Conservation (phyloP, 1,140 invertebrate genomes). For the Globodera rostochiensis region DNA sequence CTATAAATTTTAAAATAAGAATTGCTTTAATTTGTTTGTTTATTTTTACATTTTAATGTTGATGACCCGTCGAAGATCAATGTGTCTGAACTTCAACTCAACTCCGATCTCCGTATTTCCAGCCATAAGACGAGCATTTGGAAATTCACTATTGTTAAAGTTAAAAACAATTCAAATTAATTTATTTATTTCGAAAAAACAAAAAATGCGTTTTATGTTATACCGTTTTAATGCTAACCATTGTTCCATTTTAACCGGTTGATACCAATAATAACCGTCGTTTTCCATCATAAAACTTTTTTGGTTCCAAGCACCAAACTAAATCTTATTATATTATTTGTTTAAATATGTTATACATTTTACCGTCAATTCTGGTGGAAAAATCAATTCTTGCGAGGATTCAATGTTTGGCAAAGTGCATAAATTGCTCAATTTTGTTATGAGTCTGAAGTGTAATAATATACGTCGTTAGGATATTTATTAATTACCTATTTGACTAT, state of each 20-base stretch:
- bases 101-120: constrained; percentile 92
- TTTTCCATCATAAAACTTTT: constrained; percentile 75
- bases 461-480: constrained; percentile 21
- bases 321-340: constrained; percentile 35
- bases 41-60: constrained; percentile 71
- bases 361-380: constrained; percentile 84
- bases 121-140: constrained; percentile 82
- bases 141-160: constrained; percentile 67
- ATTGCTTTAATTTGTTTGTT: constrained; percentile 74
- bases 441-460: background rate
- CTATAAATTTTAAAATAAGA: constrained; percentile 40
- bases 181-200: too few relatives aligned
- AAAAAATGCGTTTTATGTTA: too few relatives aligned
- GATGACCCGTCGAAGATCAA: constrained; percentile 79
- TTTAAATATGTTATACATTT: constrained; percentile 22
- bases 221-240: constrained; percentile 76
- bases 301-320: constrained; percentile 71
- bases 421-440: constrained; percentile 69
- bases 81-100: constrained; percentile 86
- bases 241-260: constrained; percentile 75
- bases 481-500: too few relatives aligned
- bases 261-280: constrained; percentile 77
- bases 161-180: too few relatives aligned
- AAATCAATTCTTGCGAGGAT: constrained; percentile 85
- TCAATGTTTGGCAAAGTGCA: constrained; percentile 80